These are phyloP conservation scores for Coryphaenoides rupestris DNA, from an alignment of 2,113 vertebrate genomes.

Conservation along the genomic window DNA sequence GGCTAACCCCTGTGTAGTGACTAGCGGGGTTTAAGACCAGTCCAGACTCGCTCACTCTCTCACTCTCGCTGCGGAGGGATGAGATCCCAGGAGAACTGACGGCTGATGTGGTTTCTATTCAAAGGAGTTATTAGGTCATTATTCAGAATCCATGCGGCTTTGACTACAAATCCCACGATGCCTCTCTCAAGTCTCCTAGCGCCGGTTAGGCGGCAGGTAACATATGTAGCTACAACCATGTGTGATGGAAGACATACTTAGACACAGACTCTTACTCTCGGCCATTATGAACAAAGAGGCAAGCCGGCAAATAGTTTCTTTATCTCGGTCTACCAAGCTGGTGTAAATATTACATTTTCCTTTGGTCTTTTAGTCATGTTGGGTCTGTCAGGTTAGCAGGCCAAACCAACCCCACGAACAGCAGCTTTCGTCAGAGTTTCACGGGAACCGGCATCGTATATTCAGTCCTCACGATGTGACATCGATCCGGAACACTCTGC, in stretches of 20 bases:
- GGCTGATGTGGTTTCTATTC: slow-evolving; percentile 5
- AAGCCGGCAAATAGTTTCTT: slow-evolving; percentile 1
- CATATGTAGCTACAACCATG: slow-evolving; percentile 20
- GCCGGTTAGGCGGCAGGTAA: slow-evolving; percentile 27
- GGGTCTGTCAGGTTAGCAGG: no score
- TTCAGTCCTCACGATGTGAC: not conserved
- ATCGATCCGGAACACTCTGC: slow-evolving; percentile 43
- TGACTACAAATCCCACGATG: slow-evolving; percentile 3
- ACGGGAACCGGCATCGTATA: slow-evolving; percentile 1
- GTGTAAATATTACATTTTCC: no score
- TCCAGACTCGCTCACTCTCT: no score
- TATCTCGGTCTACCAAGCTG: not conserved
- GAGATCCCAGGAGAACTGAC: slow-evolving; percentile 16
- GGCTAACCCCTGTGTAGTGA: no score
- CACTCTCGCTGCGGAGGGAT: slow-evolving; percentile 10
- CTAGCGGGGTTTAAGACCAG: no score
- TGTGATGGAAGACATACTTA: slow-evolving; percentile 10
- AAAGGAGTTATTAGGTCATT: slow-evolving; percentile 22
- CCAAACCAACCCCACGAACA: no score
- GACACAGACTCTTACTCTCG: slow-evolving; percentile 30
- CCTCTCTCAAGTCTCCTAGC: slow-evolving; percentile 1
- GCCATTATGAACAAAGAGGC: slow-evolving; percentile 36
- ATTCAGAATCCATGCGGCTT: slow-evolving; percentile 30
- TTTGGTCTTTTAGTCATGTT: no score
- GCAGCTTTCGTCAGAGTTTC: not conserved